Base-by-base conservation (phyloP, 2,113 vertebrate genomes). In the Brachirus orientalis region DNA sequence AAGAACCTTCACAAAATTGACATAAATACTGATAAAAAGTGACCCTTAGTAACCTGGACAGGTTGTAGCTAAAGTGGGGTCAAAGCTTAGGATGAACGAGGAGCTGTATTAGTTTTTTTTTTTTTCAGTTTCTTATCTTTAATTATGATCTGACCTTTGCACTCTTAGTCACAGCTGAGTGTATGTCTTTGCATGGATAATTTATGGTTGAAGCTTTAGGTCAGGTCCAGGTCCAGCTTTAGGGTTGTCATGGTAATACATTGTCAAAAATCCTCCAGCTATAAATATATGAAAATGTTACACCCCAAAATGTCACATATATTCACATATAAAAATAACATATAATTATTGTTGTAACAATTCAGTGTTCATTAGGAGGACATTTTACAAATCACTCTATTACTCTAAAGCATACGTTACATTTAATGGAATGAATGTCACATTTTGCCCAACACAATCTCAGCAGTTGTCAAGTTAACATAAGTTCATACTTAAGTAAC, bases 81-180 rank as follows among this genome's bases (percentile, higher is more conserved):
- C 69, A 77, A 67, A 65, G 73, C 50, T 70, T 17, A n/a, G n/a
- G n/a, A n/a, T n/a, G n/a, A n/a, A n/a, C 14, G 19, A 55, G 16
- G 28, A 63, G 28, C 38, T 56, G 14, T 56, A 37, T 10, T 38
- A 20, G 60, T 47, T 54, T 44, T 28, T 37, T 48, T 18, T 28
- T 9, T 63, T 51, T 63, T 44, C 43, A 62, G 13, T 48, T 52
- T 69, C 60, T 82, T 77, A 77, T 77, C 74, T 35, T 0, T 51
- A 48, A 57, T 63, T 9, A 45, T 13, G 33, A 16, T 54, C 28
- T 8, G 8, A 38, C 51, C 66, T 71, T 75, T 75, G 71, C 45
- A 56, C 45, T 3, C 12, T 12, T 28, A 28, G 28, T 28, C 28
- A 28, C 28, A 28, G 28, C 28, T 28, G 40, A 6, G 38, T 20